Conservation (phyloP, 1,140 invertebrate species). For the Cotesia vestalis region DNA sequence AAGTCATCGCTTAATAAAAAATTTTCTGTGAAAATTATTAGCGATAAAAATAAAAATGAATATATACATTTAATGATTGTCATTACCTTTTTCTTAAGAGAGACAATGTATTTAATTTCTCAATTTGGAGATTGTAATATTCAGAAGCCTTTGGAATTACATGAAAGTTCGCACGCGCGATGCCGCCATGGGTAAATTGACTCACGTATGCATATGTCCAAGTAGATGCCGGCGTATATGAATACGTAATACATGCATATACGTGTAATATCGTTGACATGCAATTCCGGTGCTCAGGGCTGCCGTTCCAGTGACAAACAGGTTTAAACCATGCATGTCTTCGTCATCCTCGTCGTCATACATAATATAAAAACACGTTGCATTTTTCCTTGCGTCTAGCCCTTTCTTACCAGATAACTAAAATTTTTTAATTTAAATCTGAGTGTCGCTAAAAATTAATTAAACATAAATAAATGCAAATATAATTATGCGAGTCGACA, state of each 20-base stretch:
- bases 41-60: too few species aligned
- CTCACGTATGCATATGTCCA: constrained; percentile 17
- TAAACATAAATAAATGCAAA: background rate
- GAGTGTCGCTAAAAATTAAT: background rate
- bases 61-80: too few species aligned
- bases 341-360: background rate
- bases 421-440: too few species aligned
- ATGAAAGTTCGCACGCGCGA: constrained; percentile 23
- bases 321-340: constrained; percentile 46
- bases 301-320: constrained; percentile 46
- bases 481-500: background rate
- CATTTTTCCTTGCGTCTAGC: background rate
- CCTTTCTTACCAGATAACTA: too few species aligned
- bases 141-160: background rate
- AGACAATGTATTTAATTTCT: too few species aligned
- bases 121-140: too few species aligned
- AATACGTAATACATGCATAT: constrained; percentile 31
- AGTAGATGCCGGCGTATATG: background rate
- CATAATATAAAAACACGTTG: background rate
- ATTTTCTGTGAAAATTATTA: too few species aligned
- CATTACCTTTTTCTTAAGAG: too few species aligned
- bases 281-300: constrained; percentile 44
- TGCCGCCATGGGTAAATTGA: background rate
- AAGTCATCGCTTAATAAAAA: too few species aligned
- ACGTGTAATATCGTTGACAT: constrained; percentile 41